phyloP scores from a whole-genome alignment of 2,113 vertebrate genomes.

The Cairina moschata region DNA sequence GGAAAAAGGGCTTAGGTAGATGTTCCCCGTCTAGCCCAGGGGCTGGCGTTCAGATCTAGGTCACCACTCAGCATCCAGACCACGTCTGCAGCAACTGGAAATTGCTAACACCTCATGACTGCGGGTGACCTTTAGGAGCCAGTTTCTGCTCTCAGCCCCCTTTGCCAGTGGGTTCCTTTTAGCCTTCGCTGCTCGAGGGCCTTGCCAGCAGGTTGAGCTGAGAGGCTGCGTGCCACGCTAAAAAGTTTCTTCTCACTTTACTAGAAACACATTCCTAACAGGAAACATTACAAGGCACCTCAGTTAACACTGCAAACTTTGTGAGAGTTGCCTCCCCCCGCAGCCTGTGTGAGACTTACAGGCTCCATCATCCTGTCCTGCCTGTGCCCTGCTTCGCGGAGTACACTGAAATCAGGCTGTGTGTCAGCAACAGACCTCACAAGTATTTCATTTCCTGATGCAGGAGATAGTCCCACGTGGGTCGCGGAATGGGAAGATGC shows the following conservation, averaged over 20 bases:
- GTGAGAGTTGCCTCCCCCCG: background rate
- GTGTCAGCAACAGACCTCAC: background rate
- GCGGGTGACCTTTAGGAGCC: slow-evolving; percentile 1
- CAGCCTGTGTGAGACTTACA: background rate
- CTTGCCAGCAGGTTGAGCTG: background rate
- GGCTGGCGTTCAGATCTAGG: background rate
- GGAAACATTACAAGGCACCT: background rate
- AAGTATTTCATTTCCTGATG: slow-evolving; percentile 46
- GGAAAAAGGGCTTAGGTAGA: background rate
- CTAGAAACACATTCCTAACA: background rate
- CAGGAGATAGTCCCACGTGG: background rate
- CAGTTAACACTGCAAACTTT: background rate
- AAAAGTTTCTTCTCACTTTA: background rate
- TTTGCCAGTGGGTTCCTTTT: background rate
- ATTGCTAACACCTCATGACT: background rate
- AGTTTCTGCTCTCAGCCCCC: background rate
- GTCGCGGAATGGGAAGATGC: slow-evolving; percentile 4
- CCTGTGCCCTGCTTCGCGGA: background rate
- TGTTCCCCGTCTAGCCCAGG: background rate
- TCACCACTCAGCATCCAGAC: background rate
- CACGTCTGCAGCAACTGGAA: background rate
- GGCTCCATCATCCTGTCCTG: background rate
- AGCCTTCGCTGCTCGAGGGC: background rate
- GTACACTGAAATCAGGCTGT: background rate
- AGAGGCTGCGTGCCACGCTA: background rate